Evolutionary conservation across 2,888 invertebrate genomes (phyloP), one percentile per base, ranked within the genome.

Genomic region (Acrobasis consociella): DNA sequence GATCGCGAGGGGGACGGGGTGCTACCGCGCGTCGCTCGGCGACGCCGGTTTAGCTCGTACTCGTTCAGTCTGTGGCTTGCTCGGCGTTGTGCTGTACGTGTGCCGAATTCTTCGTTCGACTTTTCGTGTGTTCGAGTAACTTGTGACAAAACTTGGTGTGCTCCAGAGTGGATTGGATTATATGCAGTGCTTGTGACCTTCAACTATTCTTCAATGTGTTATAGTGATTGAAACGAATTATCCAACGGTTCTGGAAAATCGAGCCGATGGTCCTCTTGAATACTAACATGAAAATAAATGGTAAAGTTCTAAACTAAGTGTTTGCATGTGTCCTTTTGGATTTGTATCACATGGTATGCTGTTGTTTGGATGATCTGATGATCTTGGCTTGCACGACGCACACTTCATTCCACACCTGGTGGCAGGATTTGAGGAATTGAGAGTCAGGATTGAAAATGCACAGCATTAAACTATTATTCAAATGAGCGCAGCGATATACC

Each of bases 281-380:
- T 83, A 88, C 79, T 90, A 91, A 87, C 85, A 91, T 92, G 91
- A 91, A 91, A 92, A 91, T 92, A 78, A 87, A 89, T 85, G 91
- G 91, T 92, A 92, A 92, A 83, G 80, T 82, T 76, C 77, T 78
- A 71, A 74, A 73, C 53, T 62, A 78, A 78, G 73, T 80, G 74
- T 82, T 82, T 89, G 89, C 89, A 89, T 89, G 89, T 75, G 72
- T 76, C 74, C 55, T 49, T 62, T 72, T 78, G 78, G 78, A 80
- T 84, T 74, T 86, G 76, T 81, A 68, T 82, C 78, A 76, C 67
- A 72, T 81, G 76, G 72, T 85, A 77, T 83, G 81, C 74, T 81
- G 70, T 81, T 80, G 71, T 76, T 73, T 83, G 83, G 75, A 87
- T 84, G 84, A 82, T 78, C 78, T 81, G 84, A 86, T 87, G 81